Conservation (phyloP, 2,797 vertebrate genomes). For the Lacerta bilineata region DNA sequence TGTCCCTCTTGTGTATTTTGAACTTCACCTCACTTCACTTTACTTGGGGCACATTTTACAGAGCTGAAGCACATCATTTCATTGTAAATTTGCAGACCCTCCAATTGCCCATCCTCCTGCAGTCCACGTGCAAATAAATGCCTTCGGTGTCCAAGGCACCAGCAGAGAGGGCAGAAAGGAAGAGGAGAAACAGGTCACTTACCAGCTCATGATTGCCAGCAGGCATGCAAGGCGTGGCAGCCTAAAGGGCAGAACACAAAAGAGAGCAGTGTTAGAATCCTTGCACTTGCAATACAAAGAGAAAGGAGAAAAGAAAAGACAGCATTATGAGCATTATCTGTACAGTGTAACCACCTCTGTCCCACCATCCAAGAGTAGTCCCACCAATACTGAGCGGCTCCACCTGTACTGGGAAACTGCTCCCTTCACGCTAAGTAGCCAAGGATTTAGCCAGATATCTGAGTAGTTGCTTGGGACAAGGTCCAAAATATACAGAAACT, state of each 20-base stretch:
- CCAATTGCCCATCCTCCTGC: background rate
- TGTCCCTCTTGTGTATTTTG: background rate
- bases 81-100: background rate
- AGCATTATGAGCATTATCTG: too few species aligned
- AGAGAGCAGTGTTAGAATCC: slow-evolving; percentile 11
- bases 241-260: slow-evolving; percentile 69
- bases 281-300: background rate
- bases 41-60: background rate
- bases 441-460: background rate
- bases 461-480: slow-evolving; percentile 4
- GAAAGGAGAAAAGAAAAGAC: background rate
- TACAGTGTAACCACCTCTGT: background rate
- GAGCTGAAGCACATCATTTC: background rate
- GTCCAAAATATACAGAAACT: slow-evolving; percentile 22
- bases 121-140: background rate
- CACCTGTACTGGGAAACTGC: background rate
- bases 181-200: slow-evolving; percentile 51
- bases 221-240: slow-evolving; percentile 78
- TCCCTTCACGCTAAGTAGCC: background rate
- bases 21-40: background rate
- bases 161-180: background rate
- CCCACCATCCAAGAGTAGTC: background rate
- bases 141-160: background rate
- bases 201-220: slow-evolving; percentile 79
- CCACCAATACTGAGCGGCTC: background rate